These are phyloP conservation scores for Lucilia cuprina DNA, from an alignment of 1,140 invertebrate genomes.

Conservation along the genomic window DNA sequence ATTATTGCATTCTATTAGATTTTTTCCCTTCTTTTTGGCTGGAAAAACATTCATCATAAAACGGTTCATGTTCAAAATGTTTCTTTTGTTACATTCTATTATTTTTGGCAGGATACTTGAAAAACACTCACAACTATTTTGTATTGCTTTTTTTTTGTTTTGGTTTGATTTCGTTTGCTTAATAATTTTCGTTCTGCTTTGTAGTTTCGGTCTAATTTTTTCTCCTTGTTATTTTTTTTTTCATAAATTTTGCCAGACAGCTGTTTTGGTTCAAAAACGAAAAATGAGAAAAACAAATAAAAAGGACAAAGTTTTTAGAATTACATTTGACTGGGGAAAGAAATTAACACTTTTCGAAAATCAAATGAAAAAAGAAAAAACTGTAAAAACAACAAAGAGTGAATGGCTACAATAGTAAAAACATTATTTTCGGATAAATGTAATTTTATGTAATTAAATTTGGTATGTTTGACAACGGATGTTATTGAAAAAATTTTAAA, in stretches of 20 bases:
- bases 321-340: background rate
- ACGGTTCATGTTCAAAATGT: background rate
- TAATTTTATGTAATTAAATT: too few species aligned
- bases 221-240: background rate
- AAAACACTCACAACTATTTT: background rate
- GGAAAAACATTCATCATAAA: background rate
- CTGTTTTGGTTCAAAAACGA: background rate
- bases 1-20: constrained; percentile 15
- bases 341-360: background rate
- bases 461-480: too few species aligned
- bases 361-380: background rate
- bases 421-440: background rate
- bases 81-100: background rate
- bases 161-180: background rate
- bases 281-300: background rate
- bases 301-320: constrained; percentile 8
- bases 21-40: background rate
- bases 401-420: background rate
- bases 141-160: background rate
- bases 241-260: background rate
- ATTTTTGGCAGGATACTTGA: constrained; percentile 7
- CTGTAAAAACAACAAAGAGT: background rate
- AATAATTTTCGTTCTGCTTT: background rate
- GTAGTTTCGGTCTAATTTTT: background rate
- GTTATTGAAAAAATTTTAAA: too few species aligned